A percentile compares a stretch with the other conserved stretches of the same genome.
Evolutionary conservation across 2,888 invertebrate species (phyloP).

Genomic region (Coleophora deauratella): DNA sequence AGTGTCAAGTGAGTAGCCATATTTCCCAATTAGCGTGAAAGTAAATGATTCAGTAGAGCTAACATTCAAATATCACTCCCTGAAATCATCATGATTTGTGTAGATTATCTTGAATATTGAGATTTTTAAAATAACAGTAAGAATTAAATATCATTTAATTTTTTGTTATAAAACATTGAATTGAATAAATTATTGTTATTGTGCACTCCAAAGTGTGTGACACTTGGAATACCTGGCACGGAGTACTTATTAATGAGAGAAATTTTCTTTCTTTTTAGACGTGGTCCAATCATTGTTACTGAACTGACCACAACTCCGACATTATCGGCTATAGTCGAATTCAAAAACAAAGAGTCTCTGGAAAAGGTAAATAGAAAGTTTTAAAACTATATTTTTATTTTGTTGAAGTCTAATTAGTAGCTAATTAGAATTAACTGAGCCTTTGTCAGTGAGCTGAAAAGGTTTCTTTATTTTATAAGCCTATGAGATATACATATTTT

Average conservation of each 20-base stretch:
- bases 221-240: slow-evolving; percentile 43
- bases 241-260: slow-evolving; percentile 66
- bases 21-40: not conserved
- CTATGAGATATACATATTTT: slow-evolving; percentile 26
- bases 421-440: slow-evolving; percentile 25
- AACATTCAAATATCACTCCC: slow-evolving; percentile 72
- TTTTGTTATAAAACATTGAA: slow-evolving; percentile 3
- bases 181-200: slow-evolving; percentile 9
- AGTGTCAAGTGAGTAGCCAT: slow-evolving; percentile 52
- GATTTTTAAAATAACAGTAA: slow-evolving; percentile 16
- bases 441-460: slow-evolving; percentile 22
- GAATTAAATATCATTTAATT: not conserved
- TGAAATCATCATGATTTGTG: slow-evolving; percentile 28
- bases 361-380: slow-evolving; percentile 70
- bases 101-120: slow-evolving; percentile 20
- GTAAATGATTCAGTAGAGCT: slow-evolving; percentile 18
- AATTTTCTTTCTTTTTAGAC: slow-evolving; percentile 73
- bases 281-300: slow-evolving; percentile 74
- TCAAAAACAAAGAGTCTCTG: slow-evolving; percentile 74
- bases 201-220: slow-evolving; percentile 43
- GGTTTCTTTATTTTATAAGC: slow-evolving; percentile 19
- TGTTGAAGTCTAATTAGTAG: slow-evolving; percentile 27
- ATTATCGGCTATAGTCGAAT: slow-evolving; percentile 74
- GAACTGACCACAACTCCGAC: slow-evolving; percentile 74
- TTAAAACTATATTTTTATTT: slow-evolving; percentile 50